Conservation (phyloP, 2,888 invertebrate species). For the Drosophila paranaensis region DNA sequence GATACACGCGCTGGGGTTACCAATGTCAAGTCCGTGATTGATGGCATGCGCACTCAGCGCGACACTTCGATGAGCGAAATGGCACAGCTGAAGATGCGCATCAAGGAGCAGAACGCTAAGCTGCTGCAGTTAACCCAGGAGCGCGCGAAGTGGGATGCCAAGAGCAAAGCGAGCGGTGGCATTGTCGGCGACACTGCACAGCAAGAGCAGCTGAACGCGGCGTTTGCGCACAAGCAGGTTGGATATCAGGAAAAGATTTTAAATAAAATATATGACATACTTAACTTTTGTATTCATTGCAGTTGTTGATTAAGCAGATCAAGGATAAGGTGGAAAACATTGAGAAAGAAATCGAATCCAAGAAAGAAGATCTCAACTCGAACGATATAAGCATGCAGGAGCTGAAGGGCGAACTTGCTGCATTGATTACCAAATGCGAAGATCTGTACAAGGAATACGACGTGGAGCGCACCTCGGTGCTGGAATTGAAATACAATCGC, state of each 20-base stretch:
- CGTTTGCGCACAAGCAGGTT: conserved; percentile 88
- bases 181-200: conserved; percentile 83
- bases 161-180: conserved; percentile 83
- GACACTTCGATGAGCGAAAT: conserved; percentile 95
- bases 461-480: conserved; percentile 87
- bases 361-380: conserved; percentile 92
- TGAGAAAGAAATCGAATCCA: conserved; percentile 91
- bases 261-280: background rate
- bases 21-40: conserved; percentile 97
- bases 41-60: conserved; percentile 96
- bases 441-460: conserved; percentile 89
- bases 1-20: conserved; percentile 95
- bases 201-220: conserved; percentile 87
- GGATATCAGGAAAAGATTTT: background rate
- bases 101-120: conserved; percentile 94
- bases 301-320: conserved; percentile 90
- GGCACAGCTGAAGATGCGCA: conserved; percentile 91
- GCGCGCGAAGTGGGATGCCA: conserved; percentile 92
- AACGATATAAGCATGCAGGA: conserved; percentile 92
- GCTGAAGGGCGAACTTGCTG: conserved; percentile 88
- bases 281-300: background rate
- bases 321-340: conserved; percentile 91
- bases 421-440: conserved; percentile 89
- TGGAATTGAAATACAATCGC: conserved; percentile 86
- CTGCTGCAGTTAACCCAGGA: conserved; percentile 93